Base-by-base conservation (phyloP, 2,888 invertebrate species). In the Koerneria pararmatus region DNA sequence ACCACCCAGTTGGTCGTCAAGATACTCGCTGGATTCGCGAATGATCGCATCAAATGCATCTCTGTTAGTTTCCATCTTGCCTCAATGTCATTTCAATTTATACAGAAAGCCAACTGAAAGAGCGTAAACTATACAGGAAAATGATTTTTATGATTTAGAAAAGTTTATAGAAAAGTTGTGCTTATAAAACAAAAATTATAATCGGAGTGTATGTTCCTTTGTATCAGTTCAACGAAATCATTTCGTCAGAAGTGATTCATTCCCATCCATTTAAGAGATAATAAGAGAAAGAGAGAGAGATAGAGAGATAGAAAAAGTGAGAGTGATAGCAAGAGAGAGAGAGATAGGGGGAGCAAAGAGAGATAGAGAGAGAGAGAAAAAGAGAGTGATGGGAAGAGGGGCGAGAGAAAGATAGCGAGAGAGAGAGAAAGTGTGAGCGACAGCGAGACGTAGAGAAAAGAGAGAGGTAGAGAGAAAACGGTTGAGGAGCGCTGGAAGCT, bases 1-100 rank as follows among this genome's bases (percentile, higher is more conserved):
- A 22, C 74, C 24, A 54, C 68, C 3, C 76, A 76, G 53, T 54
- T 76, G 6, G 41, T 70, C 8, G 67, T 77, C 29, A 76, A 76
- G 60, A 61, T 76, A 0, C 27, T 69, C 22, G 76, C 74, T 32
- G 76, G 74, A 37, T 62, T 62, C 37, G 58, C 57, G n/a, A 68
- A 69, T 51, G 76, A 76, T 58, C 63, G 66, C 4, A 73, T 76
- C 31, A 69, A 67, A 11, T 69, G 62, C 41, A 60, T 74, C 3
- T 61, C 72, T 48, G 73, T 72, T 49, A 48, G 53, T 65, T 15
- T 15, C 22, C 53, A 41, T 19, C n/a, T 41, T 41, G 11, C n/a
- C n/a, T n/a, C n/a, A n/a, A n/a, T n/a, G n/a, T n/a, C n/a, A n/a
- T n/a, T n/a, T n/a, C n/a, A n/a, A n/a, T n/a, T n/a, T n/a, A n/a